These are phyloP conservation scores for Batillaria attramentaria DNA, from an alignment of 1,140 invertebrate genomes.

Conservation along the genomic window DNA sequence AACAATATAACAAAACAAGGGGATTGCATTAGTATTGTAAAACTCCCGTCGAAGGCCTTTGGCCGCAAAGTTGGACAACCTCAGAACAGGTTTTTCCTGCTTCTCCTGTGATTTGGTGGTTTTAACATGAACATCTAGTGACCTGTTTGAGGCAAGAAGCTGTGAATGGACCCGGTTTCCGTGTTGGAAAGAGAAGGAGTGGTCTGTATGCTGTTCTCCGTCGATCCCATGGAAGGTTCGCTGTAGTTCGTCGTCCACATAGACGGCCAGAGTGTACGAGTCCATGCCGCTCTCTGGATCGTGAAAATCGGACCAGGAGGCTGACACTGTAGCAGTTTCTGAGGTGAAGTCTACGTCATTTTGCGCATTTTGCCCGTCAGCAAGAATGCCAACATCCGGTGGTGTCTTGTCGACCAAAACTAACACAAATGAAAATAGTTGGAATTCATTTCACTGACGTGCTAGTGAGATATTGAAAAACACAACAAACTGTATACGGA, in stretches of 20 bases:
- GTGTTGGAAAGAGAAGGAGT: conserved; percentile 43
- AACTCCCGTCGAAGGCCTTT: too few species aligned
- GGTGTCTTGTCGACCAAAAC: conserved; percentile 43
- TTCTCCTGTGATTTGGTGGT: too few species aligned
- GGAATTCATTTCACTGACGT: too few species aligned
- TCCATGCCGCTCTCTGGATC: conserved; percentile 45
- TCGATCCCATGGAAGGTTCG: conserved; percentile 21
- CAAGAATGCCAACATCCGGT: conserved; percentile 35
- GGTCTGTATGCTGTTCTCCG: conserved; percentile 36
- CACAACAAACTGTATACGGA: too few species aligned
- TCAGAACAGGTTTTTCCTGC: too few species aligned
- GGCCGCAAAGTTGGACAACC: too few species aligned
- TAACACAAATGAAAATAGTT: conserved; percentile 26
- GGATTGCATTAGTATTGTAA: too few species aligned
- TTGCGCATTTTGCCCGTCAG: conserved; percentile 29
- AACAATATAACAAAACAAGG: too few species aligned
- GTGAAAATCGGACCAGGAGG: conserved; percentile 39
- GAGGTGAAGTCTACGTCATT: conserved; percentile 37
- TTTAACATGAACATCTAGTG: too few species aligned
- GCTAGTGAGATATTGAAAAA: too few species aligned
- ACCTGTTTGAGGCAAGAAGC: conserved; percentile 39
- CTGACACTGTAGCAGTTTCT: conserved; percentile 32
- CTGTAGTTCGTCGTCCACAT: conserved; percentile 29
- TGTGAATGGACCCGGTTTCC: conserved; percentile 34
- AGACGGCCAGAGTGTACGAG: conserved; percentile 31